Evolutionary conservation across 2,797 vertebrate species (phyloP).

Genomic region (Anabas testudineus): DNA sequence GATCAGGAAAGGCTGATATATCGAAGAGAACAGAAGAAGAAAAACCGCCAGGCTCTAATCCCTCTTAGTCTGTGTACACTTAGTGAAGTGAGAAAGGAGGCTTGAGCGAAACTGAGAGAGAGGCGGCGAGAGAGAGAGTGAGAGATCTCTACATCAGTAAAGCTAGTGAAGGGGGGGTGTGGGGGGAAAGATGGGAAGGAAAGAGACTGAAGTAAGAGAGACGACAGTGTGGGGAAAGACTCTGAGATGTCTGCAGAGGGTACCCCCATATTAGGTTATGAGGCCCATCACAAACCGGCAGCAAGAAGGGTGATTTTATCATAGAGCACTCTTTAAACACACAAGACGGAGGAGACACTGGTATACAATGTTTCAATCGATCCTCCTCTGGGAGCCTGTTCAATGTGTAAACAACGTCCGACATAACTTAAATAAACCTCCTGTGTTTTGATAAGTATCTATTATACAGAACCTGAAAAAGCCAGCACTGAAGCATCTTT

Average conservation of each 20-base stretch:
- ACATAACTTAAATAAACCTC: slow-evolving; percentile 43
- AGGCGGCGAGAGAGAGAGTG: slow-evolving; percentile 21
- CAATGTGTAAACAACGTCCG: slow-evolving; percentile 50
- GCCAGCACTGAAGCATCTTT: background rate
- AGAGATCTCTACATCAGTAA: slow-evolving; percentile 35
- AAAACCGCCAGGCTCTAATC: slow-evolving; percentile 60
- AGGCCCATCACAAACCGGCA: slow-evolving; percentile 46
- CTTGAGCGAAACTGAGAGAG: slow-evolving; percentile 36
- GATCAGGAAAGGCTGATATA: slow-evolving; percentile 41
- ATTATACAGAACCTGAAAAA: slow-evolving; percentile 22
- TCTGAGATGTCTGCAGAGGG: slow-evolving; percentile 51
- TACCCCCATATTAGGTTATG: slow-evolving; percentile 86
- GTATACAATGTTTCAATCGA: slow-evolving; percentile 63
- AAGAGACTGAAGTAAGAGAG: slow-evolving; percentile 22
- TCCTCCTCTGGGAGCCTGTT: slow-evolving; percentile 50
- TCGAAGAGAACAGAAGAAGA: slow-evolving; percentile 55
- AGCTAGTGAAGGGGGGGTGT: slow-evolving; percentile 22
- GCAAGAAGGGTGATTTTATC: slow-evolving; percentile 77
- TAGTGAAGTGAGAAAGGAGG: slow-evolving; percentile 58
- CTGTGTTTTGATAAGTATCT: slow-evolving; percentile 44
- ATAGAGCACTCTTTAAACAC: slow-evolving; percentile 63
- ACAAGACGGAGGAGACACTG: slow-evolving; percentile 43
- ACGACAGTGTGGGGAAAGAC: slow-evolving; percentile 1
- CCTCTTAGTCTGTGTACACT: slow-evolving; percentile 66
- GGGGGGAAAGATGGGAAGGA: slow-evolving; percentile 34